Percentiles rank a stretch among this genome's conserved stretches.
Conservation (phyloP, 2,797 vertebrate genomes). For the Fistularia tabacaria region DNA sequence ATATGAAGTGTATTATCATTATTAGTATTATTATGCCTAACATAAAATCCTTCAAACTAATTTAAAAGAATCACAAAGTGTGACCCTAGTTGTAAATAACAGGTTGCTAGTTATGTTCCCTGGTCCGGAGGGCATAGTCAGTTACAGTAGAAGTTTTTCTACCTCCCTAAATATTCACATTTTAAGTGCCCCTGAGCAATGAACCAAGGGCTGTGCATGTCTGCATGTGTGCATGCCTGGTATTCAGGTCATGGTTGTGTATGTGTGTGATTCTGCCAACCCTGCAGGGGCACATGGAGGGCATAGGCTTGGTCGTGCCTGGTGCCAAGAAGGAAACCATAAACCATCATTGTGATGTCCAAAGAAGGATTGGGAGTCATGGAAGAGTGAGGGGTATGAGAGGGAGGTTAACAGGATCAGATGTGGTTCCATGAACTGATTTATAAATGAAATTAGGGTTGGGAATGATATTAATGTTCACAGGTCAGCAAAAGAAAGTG, state of each 20-base stretch:
- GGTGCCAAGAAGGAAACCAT: conserved; percentile 53
- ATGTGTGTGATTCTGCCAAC: conserved; percentile 25
- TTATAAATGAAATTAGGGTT: conserved; percentile 13
- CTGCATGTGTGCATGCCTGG: conserved; percentile 12
- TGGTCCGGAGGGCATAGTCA: no score
- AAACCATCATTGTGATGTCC: conserved; percentile 51
- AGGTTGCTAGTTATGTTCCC: no score
- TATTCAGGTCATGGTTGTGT: conserved; percentile 32
- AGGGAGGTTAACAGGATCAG: conserved; percentile 48
- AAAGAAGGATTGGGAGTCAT: conserved; percentile 47
- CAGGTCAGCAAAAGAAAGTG: no score
- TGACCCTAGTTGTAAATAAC: no score
- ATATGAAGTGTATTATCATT: no score
- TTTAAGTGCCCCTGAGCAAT: no score
- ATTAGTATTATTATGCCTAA: no score
- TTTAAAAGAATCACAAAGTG: no score
- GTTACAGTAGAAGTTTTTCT: no score
- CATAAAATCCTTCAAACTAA: no score
- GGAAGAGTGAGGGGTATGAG: conserved; percentile 38
- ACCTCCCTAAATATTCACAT: no score
- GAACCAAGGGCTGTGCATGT: conserved; percentile 1
- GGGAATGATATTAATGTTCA: no score
- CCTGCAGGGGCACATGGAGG: conserved; percentile 35
- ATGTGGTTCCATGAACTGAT: conserved; percentile 48
- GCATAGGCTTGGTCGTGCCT: conserved; percentile 18